Base-by-base conservation (phyloP, 2,888 invertebrate species). In the Falcaria lacertinaria region DNA sequence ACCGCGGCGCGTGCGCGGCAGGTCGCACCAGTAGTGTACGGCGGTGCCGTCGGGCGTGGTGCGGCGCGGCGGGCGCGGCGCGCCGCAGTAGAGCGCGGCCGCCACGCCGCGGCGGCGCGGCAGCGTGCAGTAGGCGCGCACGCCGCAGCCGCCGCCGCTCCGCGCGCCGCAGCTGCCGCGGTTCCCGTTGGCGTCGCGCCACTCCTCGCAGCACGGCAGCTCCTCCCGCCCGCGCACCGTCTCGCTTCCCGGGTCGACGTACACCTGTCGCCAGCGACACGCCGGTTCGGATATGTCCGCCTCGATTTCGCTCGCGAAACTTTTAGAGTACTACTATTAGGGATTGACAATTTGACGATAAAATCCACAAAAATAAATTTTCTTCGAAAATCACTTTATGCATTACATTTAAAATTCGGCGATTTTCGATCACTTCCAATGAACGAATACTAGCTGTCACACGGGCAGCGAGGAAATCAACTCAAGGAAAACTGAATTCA, bases 11-110 rank as follows among this genome's bases (percentile, higher is more conserved):
- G 75, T 71, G 41, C 90, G 91, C 61, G 94, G 93, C 80, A 94
- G 81, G 88, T 96, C 95, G 89, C 96, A 96, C 95, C 96, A 95
- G 90, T 96, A 96, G 90, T 94, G 95, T 74, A 96, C 93, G 74
- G 93, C 93, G 50, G 96, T 96, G 63, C 96, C 96, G 85, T 96
- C 96, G 19, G 95, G 93, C 44, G 95, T 95, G 64, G 92, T 91
- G 54, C 95, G 91, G 74, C 93, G 94, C 46, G 95, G 95, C 54
- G 95, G 94, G 66, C 91, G 80, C 54, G 78, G 66, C 45, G 73
- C 70, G 57, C 73, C 61, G 44, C 74, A 66, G 68, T 58, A 76
- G 60, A 75, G 53, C 60, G 66, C 73, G 47, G 76, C 74, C 52
- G 73, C 74, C 61, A 69, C 69, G 54, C 74, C 66, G 59, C 74